Percentiles rank a stretch among this genome's conserved stretches.
Conservation (phyloP, 2,888 invertebrate genomes). For the Andricus quercusramuli region DNA sequence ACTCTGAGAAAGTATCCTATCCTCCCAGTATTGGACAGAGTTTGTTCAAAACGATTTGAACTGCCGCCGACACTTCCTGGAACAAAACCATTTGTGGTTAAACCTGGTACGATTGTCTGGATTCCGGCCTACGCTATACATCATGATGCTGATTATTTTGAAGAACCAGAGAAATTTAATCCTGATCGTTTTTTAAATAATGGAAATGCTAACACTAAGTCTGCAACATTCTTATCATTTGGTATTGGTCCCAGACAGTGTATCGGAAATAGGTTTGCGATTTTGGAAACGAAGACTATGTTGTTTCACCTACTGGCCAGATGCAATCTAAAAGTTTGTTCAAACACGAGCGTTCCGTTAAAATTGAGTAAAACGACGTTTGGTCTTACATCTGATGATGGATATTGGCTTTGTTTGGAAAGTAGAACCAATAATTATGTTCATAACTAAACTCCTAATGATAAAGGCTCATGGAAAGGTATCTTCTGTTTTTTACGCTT, state of each 20-base stretch:
- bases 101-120: slow-evolving; percentile 70
- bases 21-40: slow-evolving; percentile 79
- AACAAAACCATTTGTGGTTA: slow-evolving; percentile 56
- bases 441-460: not conserved
- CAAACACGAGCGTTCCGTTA: slow-evolving; percentile 77
- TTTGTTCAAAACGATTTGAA: slow-evolving; percentile 80
- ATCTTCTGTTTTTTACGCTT: not conserved
- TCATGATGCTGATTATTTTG: slow-evolving; percentile 45
- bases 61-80: slow-evolving; percentile 71
- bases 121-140: slow-evolving; percentile 50
- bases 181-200: slow-evolving; percentile 49
- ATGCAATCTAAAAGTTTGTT: slow-evolving; percentile 65
- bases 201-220: slow-evolving; percentile 47
- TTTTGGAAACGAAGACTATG: slow-evolving; percentile 61
- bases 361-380: slow-evolving; percentile 51
- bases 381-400: slow-evolving; percentile 46
- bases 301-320: slow-evolving; percentile 60
- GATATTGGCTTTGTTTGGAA: slow-evolving; percentile 59
- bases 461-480: not conserved
- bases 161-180: slow-evolving; percentile 50
- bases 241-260: slow-evolving; percentile 75
- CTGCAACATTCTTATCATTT: slow-evolving; percentile 71
- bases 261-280: slow-evolving; percentile 69
- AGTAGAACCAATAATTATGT: slow-evolving; percentile 41
- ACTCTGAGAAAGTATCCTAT: slow-evolving; percentile 71